Base-by-base conservation (phyloP, 1,140 invertebrate species). In the Pogonomyrmex barbatus region DNA sequence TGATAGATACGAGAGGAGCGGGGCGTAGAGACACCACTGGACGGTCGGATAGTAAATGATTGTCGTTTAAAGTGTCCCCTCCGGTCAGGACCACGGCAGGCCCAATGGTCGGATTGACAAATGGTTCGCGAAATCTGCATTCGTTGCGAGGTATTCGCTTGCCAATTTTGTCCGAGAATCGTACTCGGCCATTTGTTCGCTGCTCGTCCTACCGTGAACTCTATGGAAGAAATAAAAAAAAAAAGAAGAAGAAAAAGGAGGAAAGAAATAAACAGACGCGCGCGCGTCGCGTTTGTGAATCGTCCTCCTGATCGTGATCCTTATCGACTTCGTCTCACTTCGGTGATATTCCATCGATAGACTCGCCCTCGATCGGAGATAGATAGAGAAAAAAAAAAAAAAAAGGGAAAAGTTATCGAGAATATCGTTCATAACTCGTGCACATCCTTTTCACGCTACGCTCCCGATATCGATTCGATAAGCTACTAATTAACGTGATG, bases 111-210 rank as follows among this genome's bases (percentile, higher is more conserved):
- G 89, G 91, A 94, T 93, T 94, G 94, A 94, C 92, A 94, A 94
- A 94, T 94, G 92, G 91, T 91, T 91, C 82, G 88, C 91, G 91
- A 93, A 91, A 94, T 94, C 94, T 94, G 92, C 93, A 93, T 94
- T 93, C 89, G 88, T 70, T 94, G 91, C 89, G 58, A 90, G 85
- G 85, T 85, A 90, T 90, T 90, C 89, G 88, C 79, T 87, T 87
- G 89, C 86, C 89, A 90, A 90, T 90, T 90, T 85, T 86, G 81
- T 50, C 73, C 75, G 76, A 82, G 87, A 89, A 68, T 83, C 88
- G 85, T 90, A 79, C 67, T 85, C 79, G 65, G 75, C 85, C 88
- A 89, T 90, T 90, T 90, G 89, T 90, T 89, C 85, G 65, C 89
- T 84, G 89, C 82, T 82, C 88, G 81, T 81, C 88, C 86, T 70